phyloP scores from a whole-genome alignment of 1,140 invertebrate species.

The Lepidurus arcticus region DNA sequence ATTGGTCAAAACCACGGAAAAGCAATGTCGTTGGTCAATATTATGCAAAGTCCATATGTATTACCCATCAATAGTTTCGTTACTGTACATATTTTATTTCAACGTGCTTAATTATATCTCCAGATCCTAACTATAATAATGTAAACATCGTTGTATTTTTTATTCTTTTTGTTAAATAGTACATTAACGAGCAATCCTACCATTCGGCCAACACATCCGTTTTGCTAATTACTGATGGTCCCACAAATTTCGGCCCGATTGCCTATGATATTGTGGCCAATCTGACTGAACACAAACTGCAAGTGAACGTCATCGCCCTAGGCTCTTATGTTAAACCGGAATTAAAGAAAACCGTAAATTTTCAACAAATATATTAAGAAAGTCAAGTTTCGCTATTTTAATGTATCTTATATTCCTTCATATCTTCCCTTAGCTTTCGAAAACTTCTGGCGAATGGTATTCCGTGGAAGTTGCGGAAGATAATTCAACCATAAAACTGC shows the following conservation, averaged over 20 bases:
- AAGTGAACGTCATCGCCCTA: background rate
- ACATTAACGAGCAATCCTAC: background rate
- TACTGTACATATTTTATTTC: too few species aligned
- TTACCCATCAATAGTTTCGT: too few species aligned
- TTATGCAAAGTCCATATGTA: too few species aligned
- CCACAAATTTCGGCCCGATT: background rate
- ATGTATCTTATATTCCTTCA: background rate
- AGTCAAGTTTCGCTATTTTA: background rate
- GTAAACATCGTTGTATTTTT: too few species aligned
- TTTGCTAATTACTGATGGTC: background rate
- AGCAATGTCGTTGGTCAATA: too few species aligned
- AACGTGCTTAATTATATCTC: too few species aligned
- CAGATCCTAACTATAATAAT: too few species aligned
- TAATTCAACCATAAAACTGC: background rate
- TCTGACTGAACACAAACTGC: background rate
- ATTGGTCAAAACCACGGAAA: too few species aligned
- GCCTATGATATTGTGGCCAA: background rate
- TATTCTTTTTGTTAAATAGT: background rate
- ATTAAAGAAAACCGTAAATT: background rate
- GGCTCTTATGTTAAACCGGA: background rate
- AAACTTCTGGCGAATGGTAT: background rate
- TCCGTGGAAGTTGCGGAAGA: background rate
- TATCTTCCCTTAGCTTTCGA: background rate
- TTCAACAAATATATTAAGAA: background rate
- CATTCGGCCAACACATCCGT: background rate